Percentiles rank a stretch among this genome's conserved stretches.
These are phyloP conservation scores for Prionailurus viverrinus DNA, from an alignment of 2,113 vertebrate species.

Conservation along the genomic window DNA sequence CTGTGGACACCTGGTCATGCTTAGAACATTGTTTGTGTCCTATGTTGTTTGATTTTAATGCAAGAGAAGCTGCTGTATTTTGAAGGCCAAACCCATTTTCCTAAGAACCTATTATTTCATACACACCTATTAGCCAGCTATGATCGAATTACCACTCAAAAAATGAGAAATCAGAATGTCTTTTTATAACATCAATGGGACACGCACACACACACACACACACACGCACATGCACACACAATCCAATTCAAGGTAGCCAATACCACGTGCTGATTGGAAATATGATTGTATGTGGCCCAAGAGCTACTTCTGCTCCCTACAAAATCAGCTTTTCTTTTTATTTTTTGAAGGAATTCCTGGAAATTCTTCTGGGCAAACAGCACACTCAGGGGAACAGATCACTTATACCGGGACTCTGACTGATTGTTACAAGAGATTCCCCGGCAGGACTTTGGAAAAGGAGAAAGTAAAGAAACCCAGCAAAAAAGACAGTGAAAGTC, in stretches of 20 bases:
- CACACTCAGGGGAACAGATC: neutral
- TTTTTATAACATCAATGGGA: neutral
- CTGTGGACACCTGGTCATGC: neutral
- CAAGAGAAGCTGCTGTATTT: neutral
- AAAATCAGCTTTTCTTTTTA: neutral
- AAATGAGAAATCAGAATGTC: neutral
- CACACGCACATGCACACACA: neutral
- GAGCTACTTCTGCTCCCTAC: neutral
- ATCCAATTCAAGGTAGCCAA: neutral
- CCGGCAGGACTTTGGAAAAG: conserved; percentile 43
- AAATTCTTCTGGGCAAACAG: neutral
- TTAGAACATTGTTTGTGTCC: neutral
- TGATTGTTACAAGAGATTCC: neutral
- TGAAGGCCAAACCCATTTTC: neutral
- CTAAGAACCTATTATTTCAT: neutral
- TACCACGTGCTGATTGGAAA: neutral
- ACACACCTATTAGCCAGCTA: neutral
- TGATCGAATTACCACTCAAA: neutral
- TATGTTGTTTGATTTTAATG: neutral
- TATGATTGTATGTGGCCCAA: neutral
- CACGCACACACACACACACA: neutral
- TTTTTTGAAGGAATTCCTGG: neutral
- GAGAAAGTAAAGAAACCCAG: conserved; percentile 56
- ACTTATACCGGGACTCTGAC: neutral
- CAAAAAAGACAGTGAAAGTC: conserved; percentile 40